Evolutionary conservation across 2,797 vertebrate species (phyloP), one percentile per base, ranked within the genome.

Genomic region (Bovichtus diacanthus): DNA sequence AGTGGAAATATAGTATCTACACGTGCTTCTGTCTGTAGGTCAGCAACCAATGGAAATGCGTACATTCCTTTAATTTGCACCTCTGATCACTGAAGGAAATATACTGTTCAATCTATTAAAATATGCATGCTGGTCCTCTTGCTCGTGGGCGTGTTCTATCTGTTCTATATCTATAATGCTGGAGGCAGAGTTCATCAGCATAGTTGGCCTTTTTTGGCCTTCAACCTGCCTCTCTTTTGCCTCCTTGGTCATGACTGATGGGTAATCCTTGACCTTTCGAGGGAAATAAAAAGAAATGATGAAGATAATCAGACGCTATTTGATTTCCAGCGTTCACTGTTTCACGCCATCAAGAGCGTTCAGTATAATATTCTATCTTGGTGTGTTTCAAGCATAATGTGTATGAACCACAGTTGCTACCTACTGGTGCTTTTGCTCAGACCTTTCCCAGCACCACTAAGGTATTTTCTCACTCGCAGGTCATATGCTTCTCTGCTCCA

Each of bases 401-500:
- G 23, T 34, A 6, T 46, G n/a, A 10, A 53, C 0, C 25, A 41
- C 49, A 58, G 18, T n/a, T 50, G 1, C 23, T 21, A 21, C 16
- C 36, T 16, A 29, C 0, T 4, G 27, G 34, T 72, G 19, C 44
- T 46, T 60, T 53, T 58, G 27, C 13, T 50, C 3, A 29, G 10
- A 70, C 38, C 31, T 41, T 39, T 60, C 25, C 36, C 9, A 65
- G 44, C 55, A 47, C 60, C 21, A 25, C 38, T 50, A 1, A 58
- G 25, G 29, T 47, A 25, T 79, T 72, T 53, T 44, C 38, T 74
- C 25, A 29, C 36, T 71, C 27, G 38, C 23, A 25, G 64, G 46
- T 78, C 71, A 54, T 29, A 29, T 67, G 50, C 21, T 49, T 74
- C 66, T 34, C 43, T 51, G 70, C 69, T 71, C 65, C 25, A 78